Evolutionary conservation across 92 coral and sea anemone genomes (phyloP).

Genomic region (Palythoa grandis): DNA sequence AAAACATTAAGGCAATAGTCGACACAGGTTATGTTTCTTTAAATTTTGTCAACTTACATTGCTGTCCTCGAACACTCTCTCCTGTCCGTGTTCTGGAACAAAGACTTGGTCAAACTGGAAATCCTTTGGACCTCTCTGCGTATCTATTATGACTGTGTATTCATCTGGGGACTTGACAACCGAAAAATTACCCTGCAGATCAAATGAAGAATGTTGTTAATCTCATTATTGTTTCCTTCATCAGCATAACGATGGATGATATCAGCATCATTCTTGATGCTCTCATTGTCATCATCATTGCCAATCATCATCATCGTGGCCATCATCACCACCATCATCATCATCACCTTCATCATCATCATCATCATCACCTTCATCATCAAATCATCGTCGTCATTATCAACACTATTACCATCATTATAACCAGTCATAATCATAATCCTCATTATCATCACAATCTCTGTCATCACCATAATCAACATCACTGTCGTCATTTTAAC

Average conservation of each 20-base stretch:
- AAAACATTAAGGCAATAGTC: too few species aligned
- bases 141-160: slow-evolving; percentile 78
- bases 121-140: slow-evolving; percentile 91
- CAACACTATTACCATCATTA: background rate
- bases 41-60: slow-evolving; percentile 61
- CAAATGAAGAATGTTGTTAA: background rate
- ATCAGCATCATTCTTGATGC: background rate
- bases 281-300: background rate
- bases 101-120: slow-evolving; percentile 96
- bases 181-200: slow-evolving; percentile 85
- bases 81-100: slow-evolving; percentile 90
- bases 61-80: slow-evolving; percentile 96
- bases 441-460: too few species aligned
- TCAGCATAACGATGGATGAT: background rate
- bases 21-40: too few species aligned
- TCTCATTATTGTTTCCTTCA: background rate
- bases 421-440: too few species aligned
- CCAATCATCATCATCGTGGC: background rate
- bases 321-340: background rate
- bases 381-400: background rate
- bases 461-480: too few species aligned
- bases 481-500: too few species aligned
- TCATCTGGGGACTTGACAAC: slow-evolving; percentile 96
- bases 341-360: background rate
- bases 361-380: background rate